Conservation (phyloP, 1,140 invertebrate genomes). For the Drosophila santomea region DNA sequence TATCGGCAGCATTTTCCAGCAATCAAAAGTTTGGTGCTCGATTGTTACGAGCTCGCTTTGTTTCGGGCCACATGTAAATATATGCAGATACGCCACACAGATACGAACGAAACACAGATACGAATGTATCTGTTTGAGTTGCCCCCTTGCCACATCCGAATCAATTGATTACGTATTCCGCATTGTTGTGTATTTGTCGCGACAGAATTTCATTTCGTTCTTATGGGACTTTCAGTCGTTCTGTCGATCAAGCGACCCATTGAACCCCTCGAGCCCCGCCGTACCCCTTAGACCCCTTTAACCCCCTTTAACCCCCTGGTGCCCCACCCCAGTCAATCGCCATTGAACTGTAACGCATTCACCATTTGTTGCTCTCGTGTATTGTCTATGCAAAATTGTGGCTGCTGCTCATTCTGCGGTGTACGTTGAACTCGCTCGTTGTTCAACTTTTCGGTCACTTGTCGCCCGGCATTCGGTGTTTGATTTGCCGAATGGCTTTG, state of each 20-base stretch:
- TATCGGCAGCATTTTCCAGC: conserved; percentile 33
- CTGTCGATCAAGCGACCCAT: conserved; percentile 62
- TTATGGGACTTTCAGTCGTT: conserved; percentile 61
- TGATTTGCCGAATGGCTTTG: conserved; percentile 20
- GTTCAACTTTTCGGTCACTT: conserved; percentile 67
- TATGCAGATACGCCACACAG: conserved; percentile 44
- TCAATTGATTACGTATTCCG: conserved; percentile 80
- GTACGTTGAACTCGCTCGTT: conserved; percentile 57
- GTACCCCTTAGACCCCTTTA: too few species aligned
- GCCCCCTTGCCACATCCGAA: conserved; percentile 41
- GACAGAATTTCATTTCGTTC: conserved; percentile 82
- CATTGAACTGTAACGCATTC: conserved; percentile 79
- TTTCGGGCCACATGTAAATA: conserved; percentile 55
- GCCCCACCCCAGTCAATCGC: conserved; percentile 17
- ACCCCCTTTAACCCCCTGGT: neutral
- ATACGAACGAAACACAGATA: conserved; percentile 2
- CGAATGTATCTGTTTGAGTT: conserved; percentile 25
- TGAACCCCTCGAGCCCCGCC: conserved; percentile 30
- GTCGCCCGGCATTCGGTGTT: conserved; percentile 45
- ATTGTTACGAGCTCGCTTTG: conserved; percentile 38
- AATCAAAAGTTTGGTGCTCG: conserved; percentile 27
- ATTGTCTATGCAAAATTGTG: conserved; percentile 72
- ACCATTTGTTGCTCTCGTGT: conserved; percentile 32
- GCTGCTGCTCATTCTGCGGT: conserved; percentile 43
- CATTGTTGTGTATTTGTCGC: conserved; percentile 73